Evolutionary conservation across 1,140 invertebrate species (phyloP).

Genomic region (Halesus radiatus): DNA sequence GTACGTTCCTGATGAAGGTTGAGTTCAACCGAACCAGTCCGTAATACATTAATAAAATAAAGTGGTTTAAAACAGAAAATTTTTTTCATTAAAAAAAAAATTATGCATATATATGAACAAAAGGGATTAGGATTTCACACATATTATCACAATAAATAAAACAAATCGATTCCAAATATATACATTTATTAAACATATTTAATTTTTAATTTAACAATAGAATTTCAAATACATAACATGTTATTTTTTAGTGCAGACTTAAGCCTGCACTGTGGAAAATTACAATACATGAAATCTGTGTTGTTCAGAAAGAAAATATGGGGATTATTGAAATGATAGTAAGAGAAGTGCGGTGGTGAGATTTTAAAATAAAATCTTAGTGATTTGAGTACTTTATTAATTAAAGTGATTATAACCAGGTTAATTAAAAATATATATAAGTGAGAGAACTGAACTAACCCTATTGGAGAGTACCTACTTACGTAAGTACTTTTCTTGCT

Average conservation of each 20-base stretch:
- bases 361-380: conserved; percentile 9
- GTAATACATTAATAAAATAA: no score
- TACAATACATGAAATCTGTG: conserved; percentile 54
- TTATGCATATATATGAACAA: no score
- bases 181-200: conserved; percentile 59
- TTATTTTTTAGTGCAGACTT: conserved; percentile 51
- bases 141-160: conserved; percentile 34
- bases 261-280: conserved; percentile 53
- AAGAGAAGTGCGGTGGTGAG: conserved; percentile 19
- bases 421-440: no score
- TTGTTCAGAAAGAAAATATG: conserved; percentile 46
- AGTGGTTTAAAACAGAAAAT: no score
- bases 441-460: no score
- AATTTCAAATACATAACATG: conserved; percentile 59
- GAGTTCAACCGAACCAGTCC: no score
- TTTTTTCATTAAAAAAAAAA: no score
- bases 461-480: no score
- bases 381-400: no score
- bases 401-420: no score
- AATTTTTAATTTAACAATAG: conserved; percentile 57
- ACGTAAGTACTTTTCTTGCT: no score
- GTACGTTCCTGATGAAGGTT: no score
- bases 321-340: conserved; percentile 33
- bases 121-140: neutral
- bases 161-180: conserved; percentile 55